Percentiles rank a stretch among this genome's conserved stretches.
These are phyloP conservation scores for Scaptomyza hsui DNA, from an alignment of 1,140 invertebrate species.

Conservation along the genomic window DNA sequence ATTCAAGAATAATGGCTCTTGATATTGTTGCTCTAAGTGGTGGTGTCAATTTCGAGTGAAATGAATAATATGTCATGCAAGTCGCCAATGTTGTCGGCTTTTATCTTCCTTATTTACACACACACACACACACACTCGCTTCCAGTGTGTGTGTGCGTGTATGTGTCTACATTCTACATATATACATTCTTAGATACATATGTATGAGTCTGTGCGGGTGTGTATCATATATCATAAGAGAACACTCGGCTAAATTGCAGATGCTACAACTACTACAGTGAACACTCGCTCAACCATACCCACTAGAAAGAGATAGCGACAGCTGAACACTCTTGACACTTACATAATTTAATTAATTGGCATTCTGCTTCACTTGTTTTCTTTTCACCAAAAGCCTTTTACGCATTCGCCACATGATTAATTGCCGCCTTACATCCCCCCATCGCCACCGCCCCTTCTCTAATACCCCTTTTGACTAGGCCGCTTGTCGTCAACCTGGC, in stretches of 20 bases:
- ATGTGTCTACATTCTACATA: neutral
- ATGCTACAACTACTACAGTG: neutral
- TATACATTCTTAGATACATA: neutral
- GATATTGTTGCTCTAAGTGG: slow-evolving; percentile 71
- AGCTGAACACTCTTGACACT: neutral
- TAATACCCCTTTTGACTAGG: neutral
- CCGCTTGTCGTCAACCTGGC: slow-evolving; percentile 9
- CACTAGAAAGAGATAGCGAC: neutral
- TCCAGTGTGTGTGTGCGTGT: neutral
- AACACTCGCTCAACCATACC: neutral
- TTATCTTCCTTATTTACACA: slow-evolving; percentile 60
- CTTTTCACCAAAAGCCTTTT: slow-evolving; percentile 20
- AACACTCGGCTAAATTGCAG: slow-evolving; percentile 15
- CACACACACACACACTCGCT: neutral
- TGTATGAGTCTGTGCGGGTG: neutral
- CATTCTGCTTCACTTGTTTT: slow-evolving; percentile 55
- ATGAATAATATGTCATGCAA: slow-evolving; percentile 70
- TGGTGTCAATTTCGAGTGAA: slow-evolving; percentile 71
- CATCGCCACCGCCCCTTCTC: neutral
- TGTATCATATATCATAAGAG: slow-evolving; percentile 27
- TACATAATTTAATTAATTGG: slow-evolving; percentile 64
- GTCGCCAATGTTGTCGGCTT: slow-evolving; percentile 53
- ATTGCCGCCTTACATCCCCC: slow-evolving; percentile 40
- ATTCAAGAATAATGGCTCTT: slow-evolving; percentile 66
- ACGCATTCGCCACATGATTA: slow-evolving; percentile 42